Evolutionary conservation across 2,797 vertebrate species (phyloP), one percentile per base, ranked within the genome.

Genomic region (Calcarius lapponicus): DNA sequence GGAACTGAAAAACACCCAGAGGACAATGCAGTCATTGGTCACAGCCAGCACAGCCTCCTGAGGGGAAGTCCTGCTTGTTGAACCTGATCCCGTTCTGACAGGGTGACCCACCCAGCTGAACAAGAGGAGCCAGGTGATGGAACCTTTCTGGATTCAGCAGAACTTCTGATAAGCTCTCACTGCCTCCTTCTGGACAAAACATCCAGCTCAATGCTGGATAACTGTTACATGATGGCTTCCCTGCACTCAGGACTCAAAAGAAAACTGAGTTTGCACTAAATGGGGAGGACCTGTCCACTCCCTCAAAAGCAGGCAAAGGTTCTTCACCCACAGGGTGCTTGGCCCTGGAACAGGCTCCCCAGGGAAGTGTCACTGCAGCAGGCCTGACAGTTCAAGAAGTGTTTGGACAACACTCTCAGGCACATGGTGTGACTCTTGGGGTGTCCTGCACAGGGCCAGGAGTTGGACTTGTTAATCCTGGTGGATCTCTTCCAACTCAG

Each of bases 151-250:
- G 34, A 50, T 64, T 36, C 18, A 71, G 31, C 50, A 71, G 40
- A 71, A 6, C 22, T 72, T 71, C 1, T 36, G 43, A 50, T 32
- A 13, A 13, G n/a, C 12, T 57, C 22, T 43, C 66, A 36, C 26
- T 65, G 57, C 18, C 26, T 62, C 56, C 56, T 53, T 11, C 48
- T 42, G 65, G 50, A 56, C 31, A 36, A 31, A 64, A 31, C 0
- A 1, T 20, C 36, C 57, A 50, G 66, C 32, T 36, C 50, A 19
- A 36, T 0, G 1, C 26, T 32, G 18, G 42, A 28, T 36, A 79
- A 50, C 15, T 0, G 26, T 32, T 42, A 48, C 0, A 1, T 0
- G 0, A 32, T 11, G 28, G 51, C 58, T 64, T 36, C 32, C 15
- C 58, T 28, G 36, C 32, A 57, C 15, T 9, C 36, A 22, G 43